Conservation (phyloP, 2,888 invertebrate species). For the Cordilura impudica region DNA sequence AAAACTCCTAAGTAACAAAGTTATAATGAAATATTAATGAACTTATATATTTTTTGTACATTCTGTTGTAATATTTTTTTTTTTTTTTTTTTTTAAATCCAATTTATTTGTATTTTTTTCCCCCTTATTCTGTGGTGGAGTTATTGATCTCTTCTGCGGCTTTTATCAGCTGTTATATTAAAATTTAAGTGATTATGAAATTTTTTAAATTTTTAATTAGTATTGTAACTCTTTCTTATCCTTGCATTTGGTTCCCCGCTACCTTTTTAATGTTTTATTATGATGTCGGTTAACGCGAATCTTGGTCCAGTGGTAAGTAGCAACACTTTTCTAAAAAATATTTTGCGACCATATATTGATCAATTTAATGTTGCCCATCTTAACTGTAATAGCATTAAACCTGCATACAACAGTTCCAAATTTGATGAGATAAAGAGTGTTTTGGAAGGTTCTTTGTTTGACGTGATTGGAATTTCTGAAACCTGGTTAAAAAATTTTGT, state of each 20-base stretch:
- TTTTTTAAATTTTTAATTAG: no score
- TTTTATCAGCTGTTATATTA: no score
- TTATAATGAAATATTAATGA: no score
- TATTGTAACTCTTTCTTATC: no score
- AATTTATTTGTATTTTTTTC: no score
- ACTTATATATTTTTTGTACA: no score
- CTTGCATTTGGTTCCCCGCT: neutral
- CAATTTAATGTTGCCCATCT: slow-evolving; percentile 21
- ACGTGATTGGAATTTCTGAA: slow-evolving; percentile 4
- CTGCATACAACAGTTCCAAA: neutral
- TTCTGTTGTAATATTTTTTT: no score
- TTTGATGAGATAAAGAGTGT: slow-evolving; percentile 12
- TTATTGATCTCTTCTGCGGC: no score
- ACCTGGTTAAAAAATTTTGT: slow-evolving; percentile 3
- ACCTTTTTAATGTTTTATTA: neutral
- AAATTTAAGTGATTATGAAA: no score
- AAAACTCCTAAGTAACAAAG: no score
- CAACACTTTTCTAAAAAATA: neutral
- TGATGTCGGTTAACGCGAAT: neutral
- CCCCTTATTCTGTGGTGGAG: no score
- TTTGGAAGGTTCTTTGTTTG: neutral
- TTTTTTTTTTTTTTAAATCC: no score
- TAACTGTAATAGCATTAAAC: slow-evolving; percentile 7
- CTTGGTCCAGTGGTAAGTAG: slow-evolving; percentile 13
- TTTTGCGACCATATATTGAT: neutral